phyloP scores from a whole-genome alignment of 2,113 vertebrate species.

The Martes martes region DNA sequence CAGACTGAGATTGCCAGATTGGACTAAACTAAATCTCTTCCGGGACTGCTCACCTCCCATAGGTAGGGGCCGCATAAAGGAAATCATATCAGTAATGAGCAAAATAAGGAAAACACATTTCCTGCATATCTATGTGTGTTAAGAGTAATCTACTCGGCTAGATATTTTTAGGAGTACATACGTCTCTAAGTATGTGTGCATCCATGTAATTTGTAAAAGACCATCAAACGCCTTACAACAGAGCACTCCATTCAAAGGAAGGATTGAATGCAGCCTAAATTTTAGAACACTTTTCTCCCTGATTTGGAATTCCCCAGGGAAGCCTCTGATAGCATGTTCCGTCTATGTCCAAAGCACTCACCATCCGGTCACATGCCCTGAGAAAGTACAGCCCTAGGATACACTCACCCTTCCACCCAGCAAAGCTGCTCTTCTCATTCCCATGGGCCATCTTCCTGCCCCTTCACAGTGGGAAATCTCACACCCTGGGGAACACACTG shows the following conservation, averaged over 20 bases:
- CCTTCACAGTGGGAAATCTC: neutral
- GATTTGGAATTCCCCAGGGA: neutral
- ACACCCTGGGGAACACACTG: neutral
- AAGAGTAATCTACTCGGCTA: neutral
- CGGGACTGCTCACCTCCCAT: neutral
- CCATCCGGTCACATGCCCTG: neutral
- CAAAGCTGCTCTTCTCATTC: neutral
- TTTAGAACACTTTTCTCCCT: neutral
- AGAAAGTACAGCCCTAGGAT: neutral
- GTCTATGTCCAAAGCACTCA: neutral
- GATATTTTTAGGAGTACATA: neutral
- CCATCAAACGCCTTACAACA: neutral
- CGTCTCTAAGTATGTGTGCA: neutral
- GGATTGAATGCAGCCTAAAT: neutral
- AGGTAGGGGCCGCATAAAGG: neutral
- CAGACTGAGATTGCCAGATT: neutral
- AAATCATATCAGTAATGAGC: neutral
- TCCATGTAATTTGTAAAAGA: neutral
- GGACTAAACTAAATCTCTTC: neutral
- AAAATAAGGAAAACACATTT: neutral
- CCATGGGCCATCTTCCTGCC: neutral
- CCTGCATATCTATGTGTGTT: neutral
- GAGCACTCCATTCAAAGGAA: neutral
- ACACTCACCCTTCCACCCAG: neutral
- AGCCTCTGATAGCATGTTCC: neutral